phyloP scores from a whole-genome alignment of 2,888 invertebrate genomes.

The Anticlea derivata region DNA sequence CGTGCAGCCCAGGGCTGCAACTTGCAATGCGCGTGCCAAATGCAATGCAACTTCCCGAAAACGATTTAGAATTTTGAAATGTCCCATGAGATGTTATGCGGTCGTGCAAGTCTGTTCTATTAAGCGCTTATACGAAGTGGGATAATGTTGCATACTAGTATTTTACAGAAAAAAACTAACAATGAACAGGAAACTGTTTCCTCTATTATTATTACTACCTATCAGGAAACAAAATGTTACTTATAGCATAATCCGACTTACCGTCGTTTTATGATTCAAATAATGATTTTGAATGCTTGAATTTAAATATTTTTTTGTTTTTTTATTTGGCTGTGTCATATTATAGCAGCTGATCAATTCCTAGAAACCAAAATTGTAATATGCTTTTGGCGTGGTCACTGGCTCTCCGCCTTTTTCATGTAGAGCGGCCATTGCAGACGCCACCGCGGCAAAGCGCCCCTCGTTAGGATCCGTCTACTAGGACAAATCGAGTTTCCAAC shows the following conservation, averaged over 20 bases:
- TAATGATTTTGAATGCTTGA: too few species aligned
- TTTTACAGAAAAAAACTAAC: too few species aligned
- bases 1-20: conserved; percentile 17
- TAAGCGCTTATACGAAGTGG: too few species aligned
- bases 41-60: conserved; percentile 11
- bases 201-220: too few species aligned
- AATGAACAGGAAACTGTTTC: too few species aligned
- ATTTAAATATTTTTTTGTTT: too few species aligned
- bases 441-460: conserved; percentile 49
- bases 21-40: conserved; percentile 1
- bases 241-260: too few species aligned
- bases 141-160: too few species aligned
- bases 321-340: background rate
- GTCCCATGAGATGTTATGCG: conserved; percentile 4
- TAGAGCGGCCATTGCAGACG: conserved; percentile 52
- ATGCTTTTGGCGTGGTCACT: conserved; percentile 50
- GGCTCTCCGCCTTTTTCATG: conserved; percentile 69
- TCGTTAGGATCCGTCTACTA: conserved; percentile 60
- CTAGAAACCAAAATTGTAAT: conserved; percentile 18
- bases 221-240: too few species aligned
- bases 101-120: background rate
- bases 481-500: conserved; percentile 62
- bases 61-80: conserved; percentile 17
- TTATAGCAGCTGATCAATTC: conserved; percentile 3
- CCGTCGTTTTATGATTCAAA: too few species aligned